phyloP scores from a whole-genome alignment of 2,888 invertebrate species.

The Cactoblastis cactorum region DNA sequence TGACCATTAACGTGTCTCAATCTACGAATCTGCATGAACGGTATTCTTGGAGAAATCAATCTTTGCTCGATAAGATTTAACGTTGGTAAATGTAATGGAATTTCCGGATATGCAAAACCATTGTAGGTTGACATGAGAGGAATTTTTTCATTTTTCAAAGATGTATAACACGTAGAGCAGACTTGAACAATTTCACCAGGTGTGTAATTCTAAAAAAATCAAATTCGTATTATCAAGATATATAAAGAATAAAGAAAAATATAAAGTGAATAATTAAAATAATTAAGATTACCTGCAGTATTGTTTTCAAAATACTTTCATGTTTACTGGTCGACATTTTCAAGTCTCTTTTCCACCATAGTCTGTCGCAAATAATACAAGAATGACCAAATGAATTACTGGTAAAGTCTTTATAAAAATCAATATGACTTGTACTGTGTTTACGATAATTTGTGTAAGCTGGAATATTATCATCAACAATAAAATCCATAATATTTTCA shows the following conservation, averaged over 20 bases:
- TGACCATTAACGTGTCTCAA: constrained; percentile 31
- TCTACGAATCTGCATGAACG: constrained; percentile 35
- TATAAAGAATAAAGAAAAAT: too few species aligned
- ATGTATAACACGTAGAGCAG: not conserved
- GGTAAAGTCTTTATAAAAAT: too few species aligned
- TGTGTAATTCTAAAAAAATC: too few species aligned
- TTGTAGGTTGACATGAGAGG: not conserved
- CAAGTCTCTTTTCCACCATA: constrained; percentile 22
- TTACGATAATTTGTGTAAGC: too few species aligned
- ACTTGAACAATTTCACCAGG: too few species aligned
- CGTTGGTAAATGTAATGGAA: constrained; percentile 28
- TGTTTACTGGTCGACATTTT: not conserved
- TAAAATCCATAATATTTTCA: too few species aligned
- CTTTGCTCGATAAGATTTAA: constrained; percentile 28
- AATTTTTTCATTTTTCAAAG: not conserved
- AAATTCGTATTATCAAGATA: too few species aligned
- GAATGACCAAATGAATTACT: constrained; percentile 26
- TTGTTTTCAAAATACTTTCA: too few species aligned
- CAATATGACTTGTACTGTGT: too few species aligned
- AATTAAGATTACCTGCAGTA: too few species aligned
- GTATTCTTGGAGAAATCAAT: constrained; percentile 31
- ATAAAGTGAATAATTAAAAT: too few species aligned
- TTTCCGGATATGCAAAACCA: constrained; percentile 28
- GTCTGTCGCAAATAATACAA: constrained; percentile 25
- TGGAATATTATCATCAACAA: too few species aligned